A percentile compares a stretch with the other conserved stretches of the same genome.
phyloP scores from a whole-genome alignment of 2,888 invertebrate genomes.

The Rotaria socialis region DNA sequence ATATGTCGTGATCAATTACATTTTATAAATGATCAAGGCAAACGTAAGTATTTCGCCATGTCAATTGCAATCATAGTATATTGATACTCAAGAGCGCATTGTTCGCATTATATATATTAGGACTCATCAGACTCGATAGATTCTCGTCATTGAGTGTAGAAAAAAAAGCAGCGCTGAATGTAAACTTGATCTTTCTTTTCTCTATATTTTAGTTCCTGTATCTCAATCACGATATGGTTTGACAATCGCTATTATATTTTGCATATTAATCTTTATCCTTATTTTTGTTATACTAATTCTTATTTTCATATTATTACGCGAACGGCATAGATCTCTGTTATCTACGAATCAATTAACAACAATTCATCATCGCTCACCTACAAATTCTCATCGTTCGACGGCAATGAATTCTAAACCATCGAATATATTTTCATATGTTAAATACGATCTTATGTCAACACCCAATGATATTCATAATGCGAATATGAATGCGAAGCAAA shows the following conservation, averaged over 20 bases:
- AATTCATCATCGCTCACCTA: not conserved
- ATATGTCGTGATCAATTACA: constrained; percentile 32
- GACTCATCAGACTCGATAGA: too few species aligned
- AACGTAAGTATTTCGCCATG: not conserved
- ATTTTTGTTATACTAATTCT: not conserved
- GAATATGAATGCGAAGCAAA: not conserved
- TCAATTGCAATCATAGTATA: too few species aligned
- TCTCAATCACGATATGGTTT: not conserved
- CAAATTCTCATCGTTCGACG: not conserved
- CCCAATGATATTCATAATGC: not conserved
- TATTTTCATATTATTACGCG: not conserved
- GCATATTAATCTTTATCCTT: not conserved
- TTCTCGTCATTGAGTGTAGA: too few species aligned
- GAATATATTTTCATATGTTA: not conserved
- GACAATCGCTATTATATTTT: not conserved
- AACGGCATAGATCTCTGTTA: not conserved
- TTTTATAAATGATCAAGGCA: not conserved
- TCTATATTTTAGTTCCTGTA: not conserved
- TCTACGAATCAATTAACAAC: not conserved
- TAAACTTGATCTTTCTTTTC: not conserved
- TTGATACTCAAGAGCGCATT: too few species aligned
- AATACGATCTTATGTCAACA: not conserved
- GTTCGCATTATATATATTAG: too few species aligned
- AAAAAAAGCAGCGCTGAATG: too few species aligned
- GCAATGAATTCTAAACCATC: not conserved